Conservation (phyloP, 35 echinoderm and acorn worm species). For the Strongylocentrotus purpuratus region DNA sequence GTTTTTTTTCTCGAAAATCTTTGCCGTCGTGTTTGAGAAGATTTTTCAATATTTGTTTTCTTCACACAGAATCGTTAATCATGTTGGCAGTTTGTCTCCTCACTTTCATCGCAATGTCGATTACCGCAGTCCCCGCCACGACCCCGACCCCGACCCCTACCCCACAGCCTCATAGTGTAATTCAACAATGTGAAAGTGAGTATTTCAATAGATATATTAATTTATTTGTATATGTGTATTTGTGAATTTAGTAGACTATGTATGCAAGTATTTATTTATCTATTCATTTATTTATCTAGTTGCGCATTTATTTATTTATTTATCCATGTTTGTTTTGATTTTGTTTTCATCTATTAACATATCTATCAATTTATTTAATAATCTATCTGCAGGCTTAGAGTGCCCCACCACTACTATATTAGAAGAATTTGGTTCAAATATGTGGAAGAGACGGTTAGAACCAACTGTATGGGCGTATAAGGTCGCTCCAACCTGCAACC, state of each 20-base stretch:
- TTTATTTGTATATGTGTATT: no score
- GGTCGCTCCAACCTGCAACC: conserved; percentile 25
- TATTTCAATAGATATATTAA: no score
- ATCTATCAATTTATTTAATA: no score
- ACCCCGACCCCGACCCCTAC: neutral
- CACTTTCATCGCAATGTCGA: neutral
- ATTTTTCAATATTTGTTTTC: neutral
- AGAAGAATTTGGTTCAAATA: neutral
- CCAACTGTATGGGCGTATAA: neutral
- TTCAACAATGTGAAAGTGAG: neutral
- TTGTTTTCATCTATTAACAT: no score
- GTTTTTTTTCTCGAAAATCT: no score
- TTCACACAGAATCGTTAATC: neutral
- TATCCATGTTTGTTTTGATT: no score
- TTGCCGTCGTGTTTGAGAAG: neutral
- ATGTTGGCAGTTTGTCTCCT: neutral
- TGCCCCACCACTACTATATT: neutral
- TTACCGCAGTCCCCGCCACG: neutral
- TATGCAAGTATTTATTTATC: no score
- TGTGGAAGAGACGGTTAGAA: neutral
- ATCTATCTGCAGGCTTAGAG: neutral
- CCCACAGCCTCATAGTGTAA: neutral
- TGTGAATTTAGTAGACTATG: no score
- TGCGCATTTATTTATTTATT: no score
- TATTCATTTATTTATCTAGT: no score